A percentile compares a stretch with the other conserved stretches of the same genome.
phyloP scores from a whole-genome alignment of 2,113 vertebrate genomes.

The Calypte anna region DNA sequence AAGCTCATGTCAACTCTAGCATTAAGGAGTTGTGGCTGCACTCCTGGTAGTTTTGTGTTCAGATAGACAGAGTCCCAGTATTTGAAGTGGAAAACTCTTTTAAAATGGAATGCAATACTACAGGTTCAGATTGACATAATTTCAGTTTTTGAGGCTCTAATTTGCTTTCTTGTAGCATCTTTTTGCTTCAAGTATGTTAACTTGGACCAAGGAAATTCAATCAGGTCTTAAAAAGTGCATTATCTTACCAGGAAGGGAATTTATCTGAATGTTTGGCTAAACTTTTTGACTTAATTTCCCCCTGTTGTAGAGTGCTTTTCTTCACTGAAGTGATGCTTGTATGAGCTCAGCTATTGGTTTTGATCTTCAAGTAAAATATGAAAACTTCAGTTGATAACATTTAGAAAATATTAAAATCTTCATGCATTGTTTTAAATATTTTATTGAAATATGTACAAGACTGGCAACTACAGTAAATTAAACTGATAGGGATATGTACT shows the following conservation, averaged over 20 bases:
- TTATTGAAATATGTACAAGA: neutral
- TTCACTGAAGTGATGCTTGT: neutral
- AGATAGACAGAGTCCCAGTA: neutral
- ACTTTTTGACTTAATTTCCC: neutral
- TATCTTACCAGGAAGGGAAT: neutral
- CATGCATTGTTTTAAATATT: neutral
- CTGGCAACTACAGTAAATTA: neutral
- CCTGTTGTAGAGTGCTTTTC: neutral
- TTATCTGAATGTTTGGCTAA: neutral
- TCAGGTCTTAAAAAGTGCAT: neutral
- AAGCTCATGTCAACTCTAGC: neutral
- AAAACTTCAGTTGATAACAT: neutral
- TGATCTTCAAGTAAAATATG: neutral
- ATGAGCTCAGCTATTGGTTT: neutral
- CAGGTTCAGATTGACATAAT: neutral
- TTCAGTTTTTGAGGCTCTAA: neutral
- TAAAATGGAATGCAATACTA: neutral
- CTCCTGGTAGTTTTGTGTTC: neutral
- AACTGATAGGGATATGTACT: neutral
- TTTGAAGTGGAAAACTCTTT: neutral
- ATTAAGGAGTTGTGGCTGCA: neutral
- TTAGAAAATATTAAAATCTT: neutral
- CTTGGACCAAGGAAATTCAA: rapidly evolving
- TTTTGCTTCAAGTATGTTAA: neutral
- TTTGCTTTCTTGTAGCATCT: neutral